Base-by-base conservation (phyloP, 2,888 invertebrate genomes). In the Alloplasta piceator region DNA sequence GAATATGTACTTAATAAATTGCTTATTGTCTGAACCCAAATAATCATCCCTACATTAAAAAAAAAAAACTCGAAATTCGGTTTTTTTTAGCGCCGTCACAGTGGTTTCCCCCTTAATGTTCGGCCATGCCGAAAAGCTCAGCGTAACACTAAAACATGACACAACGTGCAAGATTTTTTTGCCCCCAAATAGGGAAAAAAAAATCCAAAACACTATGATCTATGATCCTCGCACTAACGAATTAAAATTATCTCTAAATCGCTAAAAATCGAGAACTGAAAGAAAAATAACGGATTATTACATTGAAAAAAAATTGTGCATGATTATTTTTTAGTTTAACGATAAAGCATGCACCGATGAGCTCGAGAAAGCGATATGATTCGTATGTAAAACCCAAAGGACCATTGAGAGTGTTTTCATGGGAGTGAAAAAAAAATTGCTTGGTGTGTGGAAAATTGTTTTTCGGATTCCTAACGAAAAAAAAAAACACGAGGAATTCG, bases 81-180 rank as follows among this genome's bases (percentile, higher is more conserved):
- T n/a, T n/a, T n/a, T n/a, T n/a, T n/a, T n/a, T n/a, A n/a, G n/a
- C n/a, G n/a, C n/a, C n/a, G n/a, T n/a, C n/a, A n/a, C n/a, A n/a
- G n/a, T n/a, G n/a, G n/a, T n/a, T n/a, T n/a, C n/a, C n/a, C n/a
- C n/a, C n/a, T n/a, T n/a, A 88, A 88, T 87, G 86, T 86, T 83
- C 80, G 71, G 70, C 82, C 88, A 86, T 87, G 88, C 88, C 86
- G 64, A 75, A 80, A 88, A 87, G 86, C 85, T 71, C 26, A 26
- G 82, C 56, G 78, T 38, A 60, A 68, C 26, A 76, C 72, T 81
- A 83, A 84, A 77, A 84, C 80, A 58, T 82, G 80, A 78, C 82
- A 26, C 26, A 81, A 86, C 87, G 76, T 77, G 81, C 81, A 10
- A 71, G 26, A 36, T 58, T 67, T 66, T 16, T 41, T n/a, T 14